Evolutionary conservation across 2,113 vertebrate genomes (phyloP), one percentile per base, ranked within the genome.

Genomic region (Porphyrio hochstetteri): DNA sequence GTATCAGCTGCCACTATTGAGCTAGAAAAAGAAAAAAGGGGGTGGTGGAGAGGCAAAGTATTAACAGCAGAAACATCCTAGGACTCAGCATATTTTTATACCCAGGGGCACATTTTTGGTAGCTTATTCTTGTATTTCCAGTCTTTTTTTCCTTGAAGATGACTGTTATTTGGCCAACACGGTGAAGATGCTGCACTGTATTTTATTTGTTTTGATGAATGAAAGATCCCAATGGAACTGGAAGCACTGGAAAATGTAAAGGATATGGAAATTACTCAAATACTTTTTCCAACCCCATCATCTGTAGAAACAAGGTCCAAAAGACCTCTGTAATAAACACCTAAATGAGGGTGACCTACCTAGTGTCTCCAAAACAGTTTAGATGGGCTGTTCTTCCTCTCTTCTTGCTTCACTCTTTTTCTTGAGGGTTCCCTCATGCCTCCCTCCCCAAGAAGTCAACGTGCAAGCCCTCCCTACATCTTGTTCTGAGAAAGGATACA

Each of bases 71-170:
- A 68, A 94, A 65, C 60, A 74, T 36, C 55, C 33, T 40, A 76
- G 35, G 75, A 91, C 35, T 93, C 95, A 78, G 88, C 78, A 56
- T 8, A 86, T 93, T 84, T 88, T 79, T n/a, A 50, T 59, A 21
- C 29, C 25, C 2, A 3, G 11, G 11, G 44, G 28, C 15, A 35
- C 52, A n/a, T 59, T 86, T 80, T 81, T 59, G 13, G 40, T 67
- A 86, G n/a, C 19, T 20, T 86, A 16, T 52, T 89, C 7, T 90
- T 77, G 3, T 50, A 77, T 70, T 68, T 78, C 29, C 15, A 28
- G 1, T n/a, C 14, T 65, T 75, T 64, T 44, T 35, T 82, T 86
- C 55, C 36, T 46, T 69, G 28, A 76, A 40, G 44, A 44, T 48
- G 10, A 53, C 16, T 67, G 10, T 12, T 5, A 79, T 52, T 85